phyloP scores from a whole-genome alignment of 2,888 invertebrate species.

The Limnephilus auricula region DNA sequence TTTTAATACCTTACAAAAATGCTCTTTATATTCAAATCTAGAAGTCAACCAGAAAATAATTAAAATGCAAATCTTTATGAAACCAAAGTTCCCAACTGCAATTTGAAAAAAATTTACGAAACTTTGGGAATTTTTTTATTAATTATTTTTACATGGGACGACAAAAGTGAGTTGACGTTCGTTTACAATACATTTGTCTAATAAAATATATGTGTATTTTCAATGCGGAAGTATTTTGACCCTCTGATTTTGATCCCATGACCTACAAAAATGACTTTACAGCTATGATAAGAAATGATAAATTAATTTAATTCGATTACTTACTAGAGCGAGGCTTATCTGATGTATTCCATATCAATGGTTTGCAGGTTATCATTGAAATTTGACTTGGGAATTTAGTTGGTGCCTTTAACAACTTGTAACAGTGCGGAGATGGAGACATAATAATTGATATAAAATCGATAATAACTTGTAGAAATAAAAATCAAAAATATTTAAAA shows the following conservation, averaged over 20 bases:
- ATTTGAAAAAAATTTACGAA: too few species aligned
- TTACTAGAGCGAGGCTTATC: background rate
- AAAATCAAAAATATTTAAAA: background rate
- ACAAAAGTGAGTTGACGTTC: too few species aligned
- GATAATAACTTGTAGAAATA: background rate
- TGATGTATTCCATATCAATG: background rate
- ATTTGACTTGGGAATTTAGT: background rate
- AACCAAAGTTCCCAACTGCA: too few species aligned
- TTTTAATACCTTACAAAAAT: background rate
- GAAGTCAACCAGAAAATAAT: too few species aligned
- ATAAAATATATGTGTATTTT: too few species aligned
- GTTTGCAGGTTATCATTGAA: background rate
- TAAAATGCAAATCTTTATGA: too few species aligned
- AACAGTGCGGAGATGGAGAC: background rate
- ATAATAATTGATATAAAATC: background rate
- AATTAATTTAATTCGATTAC: background rate
- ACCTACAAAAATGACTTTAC: background rate
- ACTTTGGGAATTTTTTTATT: too few species aligned
- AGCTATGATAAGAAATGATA: background rate
- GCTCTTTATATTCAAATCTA: too few species aligned
- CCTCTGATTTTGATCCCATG: too few species aligned
- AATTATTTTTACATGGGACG: too few species aligned
- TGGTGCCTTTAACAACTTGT: background rate
- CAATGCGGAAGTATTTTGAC: too few species aligned
- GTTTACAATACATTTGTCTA: too few species aligned